Evolutionary conservation across 2,113 vertebrate genomes (phyloP), one percentile per base, ranked within the genome.

Genomic region (Ascaphus truei): DNA sequence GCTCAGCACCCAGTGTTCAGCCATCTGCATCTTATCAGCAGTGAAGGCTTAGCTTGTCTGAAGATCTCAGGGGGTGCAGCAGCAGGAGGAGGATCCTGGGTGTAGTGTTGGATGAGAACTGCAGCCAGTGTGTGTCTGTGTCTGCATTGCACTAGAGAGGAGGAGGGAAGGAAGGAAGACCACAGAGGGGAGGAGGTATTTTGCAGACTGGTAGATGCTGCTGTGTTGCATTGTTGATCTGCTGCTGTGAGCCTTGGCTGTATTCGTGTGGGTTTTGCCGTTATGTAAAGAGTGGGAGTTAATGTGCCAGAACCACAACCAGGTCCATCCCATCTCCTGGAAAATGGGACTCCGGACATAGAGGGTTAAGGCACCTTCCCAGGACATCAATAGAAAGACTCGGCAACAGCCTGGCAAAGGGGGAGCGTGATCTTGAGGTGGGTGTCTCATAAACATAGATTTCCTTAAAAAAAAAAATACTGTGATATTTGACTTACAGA

Each of bases 101-200:
- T n/a, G 10, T 11, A 20, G 41, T 45, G 12, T 37, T 43, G 20
- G 30, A 20, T 52, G 62, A 7, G 43, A 65, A 34, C 34, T 20
- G n/a, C 62, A 52, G 31, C 1, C 62, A 20, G 62, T 7, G 18
- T 33, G 43, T 51, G 34, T 43, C 23, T 23, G 61, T 5, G 61
- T 5, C 62, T 43, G 51, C 51, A 56, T 15, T 67, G 65, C 65
- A 68, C 55, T 59, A 43, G 51, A 36, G 51, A 67, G 52, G 55
- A 48, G 65, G 53, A 34, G 53, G 41, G 39, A 48, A 22, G 53
- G 29, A 34, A 34, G 39, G 26, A 56, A 30, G 37, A 25, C n/a
- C 10, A 18, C n/a, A 3, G 27, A 47, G 39, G 27, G 29, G 39
- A 48, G 52, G 22, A 47, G 66, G 26, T 18, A 18, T 26, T 41